Base-by-base conservation (phyloP, 92 coral and sea anemone genomes). In the Metridium senile region DNA sequence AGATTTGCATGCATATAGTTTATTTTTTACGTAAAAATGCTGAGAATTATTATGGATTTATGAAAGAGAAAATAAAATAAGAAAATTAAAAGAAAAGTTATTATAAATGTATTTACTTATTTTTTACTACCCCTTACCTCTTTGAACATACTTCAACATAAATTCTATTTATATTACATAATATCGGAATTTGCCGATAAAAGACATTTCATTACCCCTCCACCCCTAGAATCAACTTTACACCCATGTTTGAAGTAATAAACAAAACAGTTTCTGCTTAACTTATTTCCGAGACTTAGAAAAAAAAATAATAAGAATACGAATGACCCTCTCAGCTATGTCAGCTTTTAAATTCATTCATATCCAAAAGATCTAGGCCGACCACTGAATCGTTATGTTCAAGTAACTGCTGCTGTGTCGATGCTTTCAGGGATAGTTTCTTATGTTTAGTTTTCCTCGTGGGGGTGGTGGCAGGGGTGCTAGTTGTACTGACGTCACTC, bases 381-480 rank as follows among this genome's bases (percentile, higher is more conserved):
- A 66, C 68, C 16, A 72, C 59, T 9, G 79, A 66, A 47, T 73
- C 82, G 65, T 58, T 53, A 57, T 83, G 72, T 10, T 62, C 74
- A 25, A 75, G 80, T 22, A 79, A 47, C 43, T 81, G 93, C 6
- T 71, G 68, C 47, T 77, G 88, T 26, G 87, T 71, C 6, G 91
- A 29, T 2, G 90, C 9, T 32, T 80, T 75, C 39, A 75, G 47
- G 3, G 69, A 74, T 0, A 89, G 87, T 53, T 81, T 86, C 74
- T 81, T 86, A n/a, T 69, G 52, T 22, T 81, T 81, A 11, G 65
- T 74, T 32, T 84, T 90, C 11, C 81, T 78, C 1, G 90, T 79
- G 20, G 80, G 90, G 27, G 83, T 88, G 76, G 79, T 90, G 9
- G 72, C 82, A 28, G 84, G 97, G 21, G 91, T 91, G 66, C 32